Conservation (phyloP, 2,797 vertebrate species). For the Clarias fuscus region DNA sequence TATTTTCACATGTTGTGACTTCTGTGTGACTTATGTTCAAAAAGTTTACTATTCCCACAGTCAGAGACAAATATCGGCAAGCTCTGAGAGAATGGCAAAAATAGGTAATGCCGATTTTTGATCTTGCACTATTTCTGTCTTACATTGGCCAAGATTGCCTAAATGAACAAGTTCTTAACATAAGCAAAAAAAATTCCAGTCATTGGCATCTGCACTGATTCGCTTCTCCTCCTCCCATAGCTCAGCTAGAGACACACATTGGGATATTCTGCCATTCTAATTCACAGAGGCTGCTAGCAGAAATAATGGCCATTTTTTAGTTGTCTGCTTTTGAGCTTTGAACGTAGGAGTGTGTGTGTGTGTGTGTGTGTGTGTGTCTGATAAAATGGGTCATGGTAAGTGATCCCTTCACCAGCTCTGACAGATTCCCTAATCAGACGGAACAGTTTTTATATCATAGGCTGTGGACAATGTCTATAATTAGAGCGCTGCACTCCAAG, state of each 20-base stretch:
- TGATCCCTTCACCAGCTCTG: conserved; percentile 53
- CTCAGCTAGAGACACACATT: conserved; percentile 4
- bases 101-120: conserved; percentile 11
- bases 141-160: conserved; percentile 2
- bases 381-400: conserved; percentile 56
- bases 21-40: conserved; percentile 1
- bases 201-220: conserved; percentile 23
- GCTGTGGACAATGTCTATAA: conserved; percentile 58
- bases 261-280: neutral
- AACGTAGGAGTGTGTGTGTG: neutral
- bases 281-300: conserved; percentile 26
- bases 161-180: conserved; percentile 34
- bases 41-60: neutral
- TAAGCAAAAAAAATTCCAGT: conserved; percentile 18
- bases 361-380: conserved; percentile 28
- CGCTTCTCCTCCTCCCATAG: neutral
- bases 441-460: conserved; percentile 55
- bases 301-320: conserved; percentile 47
- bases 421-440: conserved; percentile 60
- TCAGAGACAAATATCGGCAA: conserved; percentile 8
- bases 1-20: conserved; percentile 14
- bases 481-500: conserved; percentile 48
- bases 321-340: conserved; percentile 36
- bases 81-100: conserved; percentile 4
- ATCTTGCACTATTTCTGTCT: neutral